Percentiles rank a stretch among this genome's conserved stretches.
Conservation (phyloP, 2,888 invertebrate genomes). For the Leucophora obtusa region DNA sequence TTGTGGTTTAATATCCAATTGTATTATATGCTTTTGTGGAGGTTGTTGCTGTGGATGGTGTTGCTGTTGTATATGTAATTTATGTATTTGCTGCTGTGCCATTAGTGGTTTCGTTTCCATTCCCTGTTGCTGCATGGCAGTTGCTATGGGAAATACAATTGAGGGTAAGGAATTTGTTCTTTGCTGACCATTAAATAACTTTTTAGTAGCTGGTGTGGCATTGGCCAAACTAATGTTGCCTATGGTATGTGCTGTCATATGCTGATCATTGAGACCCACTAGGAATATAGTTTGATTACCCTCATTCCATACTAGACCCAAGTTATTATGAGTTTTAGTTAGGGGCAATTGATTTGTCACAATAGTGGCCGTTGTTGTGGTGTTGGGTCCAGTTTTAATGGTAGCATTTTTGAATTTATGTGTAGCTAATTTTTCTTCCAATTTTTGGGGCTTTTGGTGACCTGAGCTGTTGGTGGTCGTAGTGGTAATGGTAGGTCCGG, state of each 20-base stretch:
- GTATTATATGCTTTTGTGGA: conserved; percentile 72
- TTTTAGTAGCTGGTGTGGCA: conserved; percentile 72
- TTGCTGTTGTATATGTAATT: conserved; percentile 71
- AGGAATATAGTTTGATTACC: conserved; percentile 81
- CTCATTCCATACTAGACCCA: conserved; percentile 84
- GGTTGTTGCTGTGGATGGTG: conserved; percentile 69
- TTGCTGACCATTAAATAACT: conserved; percentile 80
- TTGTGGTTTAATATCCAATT: conserved; percentile 78
- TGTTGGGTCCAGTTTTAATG: conserved; percentile 58
- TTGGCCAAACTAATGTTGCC: conserved; percentile 75
- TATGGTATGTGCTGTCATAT: conserved; percentile 75
- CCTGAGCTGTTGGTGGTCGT: conserved; percentile 55
- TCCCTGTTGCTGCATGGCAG: conserved; percentile 65
- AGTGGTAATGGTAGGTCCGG: conserved; percentile 70
- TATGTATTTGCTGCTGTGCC: conserved; percentile 76
- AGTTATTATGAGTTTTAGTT: conserved; percentile 79
- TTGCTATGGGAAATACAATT: conserved; percentile 79
- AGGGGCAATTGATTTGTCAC: conserved; percentile 68
- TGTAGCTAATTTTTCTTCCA: conserved; percentile 51
- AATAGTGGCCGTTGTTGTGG: conserved; percentile 58
- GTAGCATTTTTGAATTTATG: conserved; percentile 72
- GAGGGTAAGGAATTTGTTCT: conserved; percentile 82
- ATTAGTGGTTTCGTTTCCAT: conserved; percentile 67
- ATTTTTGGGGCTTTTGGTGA: conserved; percentile 19
- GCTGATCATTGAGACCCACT: conserved; percentile 79